phyloP scores from a whole-genome alignment of 2,113 vertebrate genomes.

The Pelodiscus sinensis region DNA sequence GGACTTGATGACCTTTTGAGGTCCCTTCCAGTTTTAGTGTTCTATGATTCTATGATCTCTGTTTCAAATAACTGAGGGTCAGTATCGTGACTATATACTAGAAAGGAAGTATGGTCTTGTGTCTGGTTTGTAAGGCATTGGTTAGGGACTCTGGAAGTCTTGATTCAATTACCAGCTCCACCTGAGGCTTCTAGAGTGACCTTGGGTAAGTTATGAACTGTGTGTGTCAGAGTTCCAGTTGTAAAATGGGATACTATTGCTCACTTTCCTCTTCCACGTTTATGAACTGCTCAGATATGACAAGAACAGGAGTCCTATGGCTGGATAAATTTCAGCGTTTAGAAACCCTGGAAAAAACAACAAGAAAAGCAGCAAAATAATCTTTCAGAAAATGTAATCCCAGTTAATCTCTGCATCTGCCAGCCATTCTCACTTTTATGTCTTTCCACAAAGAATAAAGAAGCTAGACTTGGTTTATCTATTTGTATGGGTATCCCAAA shows the following conservation, averaged over 20 bases:
- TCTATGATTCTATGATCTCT: no score
- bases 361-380: neutral
- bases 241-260: accelerated
- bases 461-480: neutral
- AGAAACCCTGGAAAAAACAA: neutral
- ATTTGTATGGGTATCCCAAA: neutral
- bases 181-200: neutral
- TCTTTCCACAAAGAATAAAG: neutral
- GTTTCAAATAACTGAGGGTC: neutral
- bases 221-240: neutral
- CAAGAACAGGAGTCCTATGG: neutral
- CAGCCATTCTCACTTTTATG: neutral
- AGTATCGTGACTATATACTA: accelerated
- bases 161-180: neutral
- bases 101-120: neutral
- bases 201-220: accelerated
- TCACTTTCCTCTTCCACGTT: neutral
- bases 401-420: neutral
- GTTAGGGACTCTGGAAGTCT: neutral
- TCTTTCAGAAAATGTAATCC: neutral
- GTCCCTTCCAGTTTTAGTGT: no score
- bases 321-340: neutral
- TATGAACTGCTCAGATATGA: neutral
- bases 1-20: no score
- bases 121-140: neutral